Evolutionary conservation across 2,888 invertebrate species (phyloP), one percentile per base, ranked within the genome.

Genomic region (Epinotia ramella): DNA sequence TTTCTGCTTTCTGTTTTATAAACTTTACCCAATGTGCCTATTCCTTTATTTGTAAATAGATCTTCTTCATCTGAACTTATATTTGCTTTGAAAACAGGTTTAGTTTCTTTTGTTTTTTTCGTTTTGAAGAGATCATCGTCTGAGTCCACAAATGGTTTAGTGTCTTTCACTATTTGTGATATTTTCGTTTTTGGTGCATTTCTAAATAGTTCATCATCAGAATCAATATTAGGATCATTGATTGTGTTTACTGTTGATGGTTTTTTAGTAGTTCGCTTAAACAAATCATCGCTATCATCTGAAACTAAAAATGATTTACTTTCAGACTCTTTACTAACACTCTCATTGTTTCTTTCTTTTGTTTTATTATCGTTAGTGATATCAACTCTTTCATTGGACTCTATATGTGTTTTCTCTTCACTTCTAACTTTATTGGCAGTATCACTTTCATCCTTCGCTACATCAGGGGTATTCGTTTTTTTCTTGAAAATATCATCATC

Each of bases 11-110:
- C n/a, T 18, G 49, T 3, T 69, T 65, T 49, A 20, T 75, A 75
- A 53, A 70, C 59, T 65, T 75, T 70, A 28, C 74, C 74, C 12
- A 75, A 59, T 4, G 74, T 75, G 33, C 65, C 70, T 4, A 75
- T 57, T 3, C 74, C 70, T 59, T 65, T 74, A n/a, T 44, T 46
- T 40, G 20, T 57, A 53, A 75, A 75, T 16, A 70, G 12, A 3
- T 69, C 69, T 18, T 74, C 73, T 28, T 64, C 68, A 16, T 73
- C 64, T 11, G 69, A 69, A 18, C 33, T 74, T 5, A 57, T 24
- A 28, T 57, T 44, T 20, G 66, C 16, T 28, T 46, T 73, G 1
- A 46, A 6, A 16, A 2, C 16, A 3, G 63, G 28, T 63, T 62
- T 65, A 12, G 7, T 28, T 18, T 18, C n/a, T 69, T 69, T 60